Conservation (phyloP, 2,888 invertebrate species). For the Trilocha varians region DNA sequence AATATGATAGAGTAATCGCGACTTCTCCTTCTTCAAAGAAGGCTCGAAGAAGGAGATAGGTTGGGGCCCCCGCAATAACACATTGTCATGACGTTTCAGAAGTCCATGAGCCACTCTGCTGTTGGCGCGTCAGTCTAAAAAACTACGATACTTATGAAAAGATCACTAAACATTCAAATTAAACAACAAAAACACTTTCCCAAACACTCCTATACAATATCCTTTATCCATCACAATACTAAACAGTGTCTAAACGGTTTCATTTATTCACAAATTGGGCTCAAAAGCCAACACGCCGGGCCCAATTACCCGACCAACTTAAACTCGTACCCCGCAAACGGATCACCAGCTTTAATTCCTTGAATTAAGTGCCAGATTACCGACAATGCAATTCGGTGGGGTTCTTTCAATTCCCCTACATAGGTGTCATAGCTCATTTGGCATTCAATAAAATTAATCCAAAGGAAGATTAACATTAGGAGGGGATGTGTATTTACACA, state of each 20-base stretch:
- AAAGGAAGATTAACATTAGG: conserved; percentile 47
- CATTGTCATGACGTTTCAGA: no score
- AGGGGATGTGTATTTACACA: conserved; percentile 53
- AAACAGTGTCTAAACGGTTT: conserved; percentile 41
- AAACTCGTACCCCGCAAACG: conserved; percentile 7
- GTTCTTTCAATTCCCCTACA: conserved; percentile 41
- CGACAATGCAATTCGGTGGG: conserved; percentile 19
- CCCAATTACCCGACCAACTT: conserved; percentile 27
- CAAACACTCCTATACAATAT: conserved; percentile 1
- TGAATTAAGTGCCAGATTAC: conserved; percentile 16
- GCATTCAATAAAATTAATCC: conserved; percentile 69
- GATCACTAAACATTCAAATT: no score
- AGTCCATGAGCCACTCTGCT: no score
- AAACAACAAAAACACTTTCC: no score
- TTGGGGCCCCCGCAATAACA: no score
- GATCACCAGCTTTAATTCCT: conserved; percentile 26
- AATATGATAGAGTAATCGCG: no score
- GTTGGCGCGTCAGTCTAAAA: no score
- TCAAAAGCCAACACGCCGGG: conserved; percentile 54
- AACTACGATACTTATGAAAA: no score
- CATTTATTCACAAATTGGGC: conserved; percentile 66
- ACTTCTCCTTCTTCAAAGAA: no score
- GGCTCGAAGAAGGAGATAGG: no score
- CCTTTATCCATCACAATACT: conserved; percentile 22
- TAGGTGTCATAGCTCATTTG: conserved; percentile 67